Evolutionary conservation across 2,888 invertebrate genomes (phyloP).

Genomic region (Zootermopsis nevadensis): DNA sequence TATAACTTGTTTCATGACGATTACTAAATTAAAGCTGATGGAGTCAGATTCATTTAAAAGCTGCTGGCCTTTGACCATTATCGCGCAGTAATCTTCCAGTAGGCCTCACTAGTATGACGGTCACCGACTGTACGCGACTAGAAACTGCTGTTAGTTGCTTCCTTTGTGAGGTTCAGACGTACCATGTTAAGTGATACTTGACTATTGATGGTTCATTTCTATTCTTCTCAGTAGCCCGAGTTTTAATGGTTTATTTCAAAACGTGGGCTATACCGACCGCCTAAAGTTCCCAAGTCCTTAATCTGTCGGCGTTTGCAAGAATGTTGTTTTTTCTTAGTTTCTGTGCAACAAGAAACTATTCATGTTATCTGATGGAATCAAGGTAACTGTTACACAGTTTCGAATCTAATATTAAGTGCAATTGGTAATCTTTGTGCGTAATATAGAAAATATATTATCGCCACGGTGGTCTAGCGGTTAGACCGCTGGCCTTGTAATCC

Average conservation of each 20-base stretch:
- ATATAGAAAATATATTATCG: too few relatives aligned
- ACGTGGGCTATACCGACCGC: neutral
- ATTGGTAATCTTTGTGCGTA: neutral
- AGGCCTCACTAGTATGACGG: too few relatives aligned
- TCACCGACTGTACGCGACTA: too few relatives aligned
- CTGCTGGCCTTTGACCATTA: too few relatives aligned
- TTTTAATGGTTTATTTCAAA: neutral
- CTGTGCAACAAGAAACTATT: neutral
- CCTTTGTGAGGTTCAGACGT: too few relatives aligned
- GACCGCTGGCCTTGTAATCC: too few relatives aligned
- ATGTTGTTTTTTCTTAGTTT: neutral
- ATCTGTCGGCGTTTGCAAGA: constrained; percentile 31
- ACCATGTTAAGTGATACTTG: neutral
- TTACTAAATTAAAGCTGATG: too few relatives aligned
- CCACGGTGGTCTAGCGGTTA: too few relatives aligned
- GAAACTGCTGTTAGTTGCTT: too few relatives aligned
- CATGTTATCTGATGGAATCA: neutral
- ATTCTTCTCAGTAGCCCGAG: constrained; percentile 16
- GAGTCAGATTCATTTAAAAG: too few relatives aligned
- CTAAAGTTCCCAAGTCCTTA: neutral
- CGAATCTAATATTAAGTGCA: neutral
- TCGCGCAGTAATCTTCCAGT: too few relatives aligned
- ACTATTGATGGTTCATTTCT: constrained; percentile 22
- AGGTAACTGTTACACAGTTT: neutral
- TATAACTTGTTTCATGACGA: too few relatives aligned